Base-by-base conservation (phyloP, 2,888 invertebrate species). In the Luperina testacea region DNA sequence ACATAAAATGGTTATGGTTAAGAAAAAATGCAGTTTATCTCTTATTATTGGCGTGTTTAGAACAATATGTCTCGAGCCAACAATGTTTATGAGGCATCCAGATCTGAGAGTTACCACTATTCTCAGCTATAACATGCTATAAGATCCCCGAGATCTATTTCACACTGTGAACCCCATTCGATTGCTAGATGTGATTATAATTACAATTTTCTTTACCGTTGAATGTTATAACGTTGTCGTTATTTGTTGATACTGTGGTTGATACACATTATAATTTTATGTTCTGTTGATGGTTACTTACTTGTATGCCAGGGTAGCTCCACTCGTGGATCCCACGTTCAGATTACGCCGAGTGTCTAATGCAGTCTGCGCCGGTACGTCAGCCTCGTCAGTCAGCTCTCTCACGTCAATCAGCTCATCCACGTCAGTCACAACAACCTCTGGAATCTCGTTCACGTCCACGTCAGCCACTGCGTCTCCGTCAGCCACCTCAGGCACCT, bases 331-430 rank as follows among this genome's bases (percentile, higher is more conserved):
- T 17, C 77, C 77, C 59, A 42, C 7, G 38, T 11, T 77, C 59
- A 77, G 13, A 13, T n/a, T 67, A 24, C 59, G 48, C 17, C 78
- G 77, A 48, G 38, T 67, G 24, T 2, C 57, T 17, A 59, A 38
- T 77, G 77, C 48, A 48, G 77, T 59, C n/a, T 32, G 38, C 32
- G 27, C 20, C 7, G 9, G 27, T 13, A 32, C 32, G 6, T 48
- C 57, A 48, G 0, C 15, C 5, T n/a, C 77, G 2, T 77, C 65
- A 57, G 1, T 17, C 45, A 67, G 24, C 65, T 65, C 77, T 9
- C 0, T 17, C 20, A 11, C 42, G 15, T 69, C 61, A 32, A 0
- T 51, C 11, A 78, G 8, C 42, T 78, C 80, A 27, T 45, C 20
- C 11, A 20, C 48, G 11, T 81, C 81, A 59, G 51, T 8, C 15